A percentile compares a stretch with the other conserved stretches of the same genome.
These are phyloP conservation scores for Anaspis maculata DNA, from an alignment of 2,888 invertebrate genomes.

Conservation along the genomic window DNA sequence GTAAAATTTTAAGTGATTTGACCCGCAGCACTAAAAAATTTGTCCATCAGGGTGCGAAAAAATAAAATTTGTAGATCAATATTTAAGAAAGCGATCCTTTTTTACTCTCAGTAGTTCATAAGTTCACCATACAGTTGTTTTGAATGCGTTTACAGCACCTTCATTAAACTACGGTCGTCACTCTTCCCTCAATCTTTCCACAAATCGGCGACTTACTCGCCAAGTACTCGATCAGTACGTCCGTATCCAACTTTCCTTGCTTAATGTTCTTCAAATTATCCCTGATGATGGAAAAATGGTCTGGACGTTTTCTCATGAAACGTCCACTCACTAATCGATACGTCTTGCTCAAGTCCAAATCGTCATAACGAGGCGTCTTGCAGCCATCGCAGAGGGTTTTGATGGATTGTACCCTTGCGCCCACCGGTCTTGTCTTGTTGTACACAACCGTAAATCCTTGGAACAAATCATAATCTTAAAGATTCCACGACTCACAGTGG, in stretches of 20 bases:
- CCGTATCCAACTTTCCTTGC: constrained; percentile 47
- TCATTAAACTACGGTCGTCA: constrained; percentile 44
- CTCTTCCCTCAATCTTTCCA: constrained; percentile 49
- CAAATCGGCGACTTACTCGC: constrained; percentile 44
- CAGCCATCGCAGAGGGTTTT: constrained; percentile 56
- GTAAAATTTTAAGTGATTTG: too few relatives aligned
- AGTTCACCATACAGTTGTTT: too few relatives aligned
- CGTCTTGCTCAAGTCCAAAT: constrained; percentile 46
- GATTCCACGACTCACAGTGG: too few relatives aligned
- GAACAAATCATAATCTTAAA: constrained; percentile 9
- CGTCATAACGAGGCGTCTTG: constrained; percentile 52
- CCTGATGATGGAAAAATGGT: constrained; percentile 51
- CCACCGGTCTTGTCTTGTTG: constrained; percentile 51
- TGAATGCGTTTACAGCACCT: too few relatives aligned
- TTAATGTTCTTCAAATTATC: constrained; percentile 45
- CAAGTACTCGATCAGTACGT: constrained; percentile 47
- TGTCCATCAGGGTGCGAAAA: too few relatives aligned
- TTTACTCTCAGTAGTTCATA: too few relatives aligned
- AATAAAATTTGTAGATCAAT: too few relatives aligned
- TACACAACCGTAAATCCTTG: constrained; percentile 53
- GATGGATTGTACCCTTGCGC: constrained; percentile 50
- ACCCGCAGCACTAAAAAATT: too few relatives aligned
- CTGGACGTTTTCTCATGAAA: constrained; percentile 61
- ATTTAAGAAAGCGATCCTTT: too few relatives aligned
- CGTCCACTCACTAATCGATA: constrained; percentile 58